Percentiles rank a stretch among this genome's conserved stretches.
Conservation (phyloP, 2,113 vertebrate genomes). For the Montifringilla adamsi region DNA sequence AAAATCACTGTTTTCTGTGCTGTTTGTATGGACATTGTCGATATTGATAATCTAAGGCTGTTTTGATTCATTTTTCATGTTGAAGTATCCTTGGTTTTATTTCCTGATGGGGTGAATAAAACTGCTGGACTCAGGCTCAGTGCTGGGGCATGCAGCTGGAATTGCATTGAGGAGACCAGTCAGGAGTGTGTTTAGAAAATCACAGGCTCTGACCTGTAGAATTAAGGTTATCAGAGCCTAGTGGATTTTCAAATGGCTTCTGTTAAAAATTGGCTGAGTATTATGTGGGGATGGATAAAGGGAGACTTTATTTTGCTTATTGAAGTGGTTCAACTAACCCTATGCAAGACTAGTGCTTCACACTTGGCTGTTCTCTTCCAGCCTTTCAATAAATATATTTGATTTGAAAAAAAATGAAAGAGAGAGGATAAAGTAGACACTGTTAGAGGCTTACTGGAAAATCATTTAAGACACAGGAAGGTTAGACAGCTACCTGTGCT, state of each 20-base stretch:
- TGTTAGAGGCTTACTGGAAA: background rate
- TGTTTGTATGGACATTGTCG: background rate
- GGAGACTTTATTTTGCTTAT: background rate
- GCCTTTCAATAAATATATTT: background rate
- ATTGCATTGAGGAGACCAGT: background rate
- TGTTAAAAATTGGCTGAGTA: background rate
- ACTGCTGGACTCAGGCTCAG: background rate
- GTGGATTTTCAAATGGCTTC: background rate
- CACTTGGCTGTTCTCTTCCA: background rate
- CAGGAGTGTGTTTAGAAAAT: background rate
- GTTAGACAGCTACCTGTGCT: background rate
- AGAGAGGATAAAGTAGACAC: background rate
- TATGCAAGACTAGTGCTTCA: background rate
- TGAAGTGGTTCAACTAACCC: background rate
- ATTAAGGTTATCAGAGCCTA: constrained; percentile 9
- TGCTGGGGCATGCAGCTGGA: background rate
- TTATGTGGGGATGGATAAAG: background rate
- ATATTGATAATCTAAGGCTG: background rate
- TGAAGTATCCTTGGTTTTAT: background rate
- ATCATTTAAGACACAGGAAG: background rate
- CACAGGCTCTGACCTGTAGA: background rate
- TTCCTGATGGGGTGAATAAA: background rate
- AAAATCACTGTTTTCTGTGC: background rate
- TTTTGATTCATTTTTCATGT: background rate
- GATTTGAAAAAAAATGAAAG: background rate